Base-by-base conservation (phyloP, 2,113 vertebrate genomes). In the Tenrec ecaudatus region DNA sequence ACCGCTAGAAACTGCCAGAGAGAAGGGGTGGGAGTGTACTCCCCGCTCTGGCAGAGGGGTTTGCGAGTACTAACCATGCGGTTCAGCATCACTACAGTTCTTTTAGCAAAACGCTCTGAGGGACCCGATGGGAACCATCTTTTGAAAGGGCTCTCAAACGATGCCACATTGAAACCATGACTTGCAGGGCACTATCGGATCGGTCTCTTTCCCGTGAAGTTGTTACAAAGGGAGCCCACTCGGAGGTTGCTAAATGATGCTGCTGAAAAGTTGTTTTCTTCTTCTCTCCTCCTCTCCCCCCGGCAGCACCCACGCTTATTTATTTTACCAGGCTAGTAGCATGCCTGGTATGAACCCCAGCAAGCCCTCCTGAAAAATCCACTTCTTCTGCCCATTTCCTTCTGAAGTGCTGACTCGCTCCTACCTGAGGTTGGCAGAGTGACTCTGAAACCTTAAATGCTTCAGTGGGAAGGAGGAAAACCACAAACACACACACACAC, bases 51-150 rank as follows among this genome's bases (percentile, higher is more conserved):
- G 90, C 79, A 64, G 68, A 86, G 86, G 68, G 40, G 57, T 60
- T 78, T 93, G 29, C n/a, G 82, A 60, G 81, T 36, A 88, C 64
- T 86, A 78, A 87, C 88, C 47, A 15, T 64, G 73, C 31, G 33
- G 78, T 68, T 93, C 76, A 81, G 69, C 91, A 68, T 93, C 92
- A 31, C 92, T 84, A 2, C 88, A 40, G 90, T 88, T 93, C 92
- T 93, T 89, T 96, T 93, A 90, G 88, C 94, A 76, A 89, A 82
- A 82, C 76, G 68, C 91, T 64, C 4, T 64, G 69, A 94, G 88
- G 94, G 80, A 85, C 77, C 88, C 94, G 93, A 93, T 95, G 94
- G 92, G 90, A 94, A 91, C 95, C 96, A 95, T 96, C 94, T 96
- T 94, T 38, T 96, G 94, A 88, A 88, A 93, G 89, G 90, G 31